Conservation (phyloP, 1,140 invertebrate genomes). For the Asbolus verrucosus region DNA sequence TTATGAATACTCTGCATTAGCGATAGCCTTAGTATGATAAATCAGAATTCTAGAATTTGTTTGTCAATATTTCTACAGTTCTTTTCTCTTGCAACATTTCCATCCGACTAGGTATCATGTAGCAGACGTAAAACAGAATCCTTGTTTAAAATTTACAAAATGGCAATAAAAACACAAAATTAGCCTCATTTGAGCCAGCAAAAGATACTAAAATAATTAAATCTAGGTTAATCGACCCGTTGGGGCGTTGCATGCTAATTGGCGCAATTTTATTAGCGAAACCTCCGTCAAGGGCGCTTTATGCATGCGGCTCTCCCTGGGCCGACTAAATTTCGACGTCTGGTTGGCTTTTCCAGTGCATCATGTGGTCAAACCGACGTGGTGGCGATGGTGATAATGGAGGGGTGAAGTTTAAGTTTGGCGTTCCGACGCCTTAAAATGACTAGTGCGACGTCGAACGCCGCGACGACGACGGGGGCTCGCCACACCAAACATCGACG, state of each 20-base stretch:
- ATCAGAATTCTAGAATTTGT: no score
- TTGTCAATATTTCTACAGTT: no score
- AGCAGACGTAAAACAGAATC: no score
- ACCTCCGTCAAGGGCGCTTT: background rate
- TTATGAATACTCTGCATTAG: no score
- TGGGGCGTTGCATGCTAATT: no score
- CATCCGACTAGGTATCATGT: no score
- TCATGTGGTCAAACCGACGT: constrained; percentile 18
- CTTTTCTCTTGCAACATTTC: no score
- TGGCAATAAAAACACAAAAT: no score
- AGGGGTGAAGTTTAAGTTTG: constrained; percentile 23
- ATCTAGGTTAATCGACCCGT: constrained; percentile 6
- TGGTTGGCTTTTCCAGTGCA: constrained; percentile 27
- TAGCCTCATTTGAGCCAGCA: no score
- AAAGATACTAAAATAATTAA: no score
- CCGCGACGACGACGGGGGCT: constrained; percentile 25
- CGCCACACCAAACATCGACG: constrained; percentile 29
- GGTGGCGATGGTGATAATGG: constrained; percentile 37
- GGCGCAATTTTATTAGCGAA: background rate
- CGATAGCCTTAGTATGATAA: no score
- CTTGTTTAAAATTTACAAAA: no score
- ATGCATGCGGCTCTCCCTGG: background rate
- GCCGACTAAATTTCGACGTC: background rate
- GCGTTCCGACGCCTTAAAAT: constrained; percentile 39
- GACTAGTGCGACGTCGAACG: constrained; percentile 41